phyloP scores from a whole-genome alignment of 2,797 vertebrate genomes.

The Tadarida brasiliensis region DNA sequence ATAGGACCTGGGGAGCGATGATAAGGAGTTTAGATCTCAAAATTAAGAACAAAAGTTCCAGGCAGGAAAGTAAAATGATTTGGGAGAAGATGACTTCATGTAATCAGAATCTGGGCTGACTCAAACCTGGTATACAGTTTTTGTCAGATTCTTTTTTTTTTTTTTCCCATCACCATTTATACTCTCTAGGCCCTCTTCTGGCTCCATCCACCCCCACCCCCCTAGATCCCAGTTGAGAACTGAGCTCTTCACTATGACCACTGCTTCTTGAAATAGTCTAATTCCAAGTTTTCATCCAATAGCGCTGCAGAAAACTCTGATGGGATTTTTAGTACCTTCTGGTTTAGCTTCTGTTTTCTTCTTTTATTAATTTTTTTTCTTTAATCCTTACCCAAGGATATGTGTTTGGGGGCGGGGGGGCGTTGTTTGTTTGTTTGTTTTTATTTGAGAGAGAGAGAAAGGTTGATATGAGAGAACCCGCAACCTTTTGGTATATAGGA shows the following conservation, averaged over 20 bases:
- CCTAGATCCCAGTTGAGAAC: neutral
- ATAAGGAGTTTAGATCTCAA: neutral
- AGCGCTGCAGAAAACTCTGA: neutral
- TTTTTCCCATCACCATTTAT: too few relatives aligned
- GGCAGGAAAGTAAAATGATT: neutral
- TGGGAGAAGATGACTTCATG: neutral
- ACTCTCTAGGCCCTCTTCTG: too few relatives aligned
- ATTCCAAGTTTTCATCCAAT: neutral
- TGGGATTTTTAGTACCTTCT: conserved; percentile 30
- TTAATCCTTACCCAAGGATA: too few relatives aligned
- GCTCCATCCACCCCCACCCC: too few relatives aligned
- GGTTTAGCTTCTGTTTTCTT: neutral
- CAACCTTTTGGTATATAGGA: too few relatives aligned
- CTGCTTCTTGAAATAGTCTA: neutral
- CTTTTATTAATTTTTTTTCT: too few relatives aligned
- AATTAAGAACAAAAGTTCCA: neutral
- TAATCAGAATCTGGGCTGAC: neutral
- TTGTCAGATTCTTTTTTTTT: neutral
- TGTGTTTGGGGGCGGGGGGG: too few relatives aligned
- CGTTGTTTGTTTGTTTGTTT: too few relatives aligned
- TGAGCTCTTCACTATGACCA: neutral
- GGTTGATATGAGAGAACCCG: too few relatives aligned
- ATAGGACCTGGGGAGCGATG: neutral
- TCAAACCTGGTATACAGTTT: neutral
- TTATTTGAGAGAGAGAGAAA: too few relatives aligned